phyloP scores from a whole-genome alignment of 2,888 invertebrate species.

The Lepidocyrtoides sp. region DNA sequence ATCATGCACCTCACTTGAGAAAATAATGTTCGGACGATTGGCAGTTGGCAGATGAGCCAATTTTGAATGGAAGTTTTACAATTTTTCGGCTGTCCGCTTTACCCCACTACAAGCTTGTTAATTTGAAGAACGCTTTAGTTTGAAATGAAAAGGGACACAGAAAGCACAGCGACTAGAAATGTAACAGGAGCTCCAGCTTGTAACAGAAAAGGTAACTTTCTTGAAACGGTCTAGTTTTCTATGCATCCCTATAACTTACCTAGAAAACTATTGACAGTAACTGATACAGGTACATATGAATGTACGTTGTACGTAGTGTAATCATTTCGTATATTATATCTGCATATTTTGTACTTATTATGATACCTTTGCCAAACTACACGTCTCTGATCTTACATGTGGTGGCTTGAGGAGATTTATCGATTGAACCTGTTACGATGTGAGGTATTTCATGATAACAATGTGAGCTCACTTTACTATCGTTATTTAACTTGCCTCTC shows the following conservation, averaged over 20 bases:
- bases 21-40: too few species aligned
- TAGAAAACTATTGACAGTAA: neutral
- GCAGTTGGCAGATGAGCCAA: too few species aligned
- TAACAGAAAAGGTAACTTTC: slow-evolving; percentile 66
- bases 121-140: too few species aligned
- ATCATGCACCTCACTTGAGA: too few species aligned
- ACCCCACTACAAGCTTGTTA: too few species aligned
- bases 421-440: slow-evolving; percentile 41
- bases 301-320: neutral
- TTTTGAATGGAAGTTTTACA: too few species aligned
- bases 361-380: neutral
- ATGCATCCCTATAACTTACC: neutral
- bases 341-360: neutral
- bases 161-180: slow-evolving; percentile 37
- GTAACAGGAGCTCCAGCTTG: slow-evolving; percentile 73
- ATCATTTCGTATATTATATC: neutral
- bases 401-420: neutral
- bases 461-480: slow-evolving; percentile 38
- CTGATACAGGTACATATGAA: neutral
- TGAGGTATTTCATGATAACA: slow-evolving; percentile 42
- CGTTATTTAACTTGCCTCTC: slow-evolving; percentile 60
- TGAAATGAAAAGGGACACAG: too few species aligned
- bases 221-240: neutral
- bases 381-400: neutral
- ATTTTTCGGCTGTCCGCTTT: too few species aligned